Evolutionary conservation across 2,797 vertebrate genomes (phyloP), one percentile per base, ranked within the genome.

Genomic region (Myripristis murdjan): DNA sequence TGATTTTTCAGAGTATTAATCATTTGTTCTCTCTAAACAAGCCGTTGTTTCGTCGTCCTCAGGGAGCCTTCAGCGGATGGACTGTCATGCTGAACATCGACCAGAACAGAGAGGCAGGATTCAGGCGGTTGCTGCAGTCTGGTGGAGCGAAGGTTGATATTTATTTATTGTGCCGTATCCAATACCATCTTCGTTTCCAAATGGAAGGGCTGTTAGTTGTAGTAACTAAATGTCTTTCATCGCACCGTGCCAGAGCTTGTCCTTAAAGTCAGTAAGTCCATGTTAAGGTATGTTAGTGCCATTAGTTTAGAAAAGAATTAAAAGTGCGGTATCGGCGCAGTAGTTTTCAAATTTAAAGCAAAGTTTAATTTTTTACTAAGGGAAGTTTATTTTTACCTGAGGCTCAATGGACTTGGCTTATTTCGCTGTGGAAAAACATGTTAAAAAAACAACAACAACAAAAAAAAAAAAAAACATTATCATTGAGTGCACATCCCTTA

Each of bases 51-150:
- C 15, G 58, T 46, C 63, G 53, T 76, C 59, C 47, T 43, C 81
- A 99, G 98, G 97, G 98, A 62, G 97, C 98, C 15, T 99, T 99
- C 93, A 96, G 95, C 26, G 98, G 97, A 5, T 99, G 98, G 98
- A 96, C 91, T 1, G 97, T 99, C 57, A 97, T 99, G 93, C 93
- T 99, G 84, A 97, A 98, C 64, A 97, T 99, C 52, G 97, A 98
- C 80, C 96, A 95, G 70, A 94, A 83, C 81, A 96, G 97, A 91
- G 97, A 99, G 85, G 95, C 97, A 0, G 98, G 98, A 59, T 99
- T 99, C 92, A 96, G 93, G 46, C 94, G 98, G 55, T 92, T 99
- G 55, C 95, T 99, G 80, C 96, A 99, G 90, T 98, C 98, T 9
- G 98, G 98, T 73, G 96, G 96, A 77, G 98, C 97, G 1, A 96